phyloP scores from a whole-genome alignment of 2,797 vertebrate species.

The Gymnodraco acuticeps region DNA sequence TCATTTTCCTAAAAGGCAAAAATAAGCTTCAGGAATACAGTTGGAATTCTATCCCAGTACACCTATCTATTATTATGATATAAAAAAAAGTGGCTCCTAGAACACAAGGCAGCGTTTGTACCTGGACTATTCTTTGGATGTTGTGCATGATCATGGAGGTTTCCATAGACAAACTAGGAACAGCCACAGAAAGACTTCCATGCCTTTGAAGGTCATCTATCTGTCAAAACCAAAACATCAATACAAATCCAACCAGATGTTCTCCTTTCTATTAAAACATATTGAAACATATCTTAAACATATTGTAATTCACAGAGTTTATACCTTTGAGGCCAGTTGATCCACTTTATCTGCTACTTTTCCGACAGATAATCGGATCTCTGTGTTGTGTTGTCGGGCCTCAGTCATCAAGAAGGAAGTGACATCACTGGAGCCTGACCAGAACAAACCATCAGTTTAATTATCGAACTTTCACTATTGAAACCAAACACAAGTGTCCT shows the following conservation, averaged over 20 bases:
- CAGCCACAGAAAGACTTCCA: conserved; percentile 77
- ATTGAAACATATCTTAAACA: too few species aligned
- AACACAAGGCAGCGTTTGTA: conserved; percentile 42
- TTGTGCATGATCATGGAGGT: conserved; percentile 95
- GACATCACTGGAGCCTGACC: conserved; percentile 88
- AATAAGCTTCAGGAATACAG: neutral
- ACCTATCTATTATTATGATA: neutral
- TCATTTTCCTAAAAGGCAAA: conserved; percentile 91
- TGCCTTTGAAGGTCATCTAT: conserved; percentile 92
- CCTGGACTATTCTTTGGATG: conserved; percentile 96
- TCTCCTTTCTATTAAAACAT: neutral
- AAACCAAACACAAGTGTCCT: neutral
- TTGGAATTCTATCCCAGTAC: neutral
- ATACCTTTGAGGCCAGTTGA: conserved; percentile 90
- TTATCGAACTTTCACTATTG: neutral
- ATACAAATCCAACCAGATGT: too few species aligned
- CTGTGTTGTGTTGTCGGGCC: conserved; percentile 95
- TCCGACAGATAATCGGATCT: conserved; percentile 91
- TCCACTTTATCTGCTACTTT: conserved; percentile 97
- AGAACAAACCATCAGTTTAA: neutral
- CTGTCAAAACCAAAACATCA: conserved; percentile 70
- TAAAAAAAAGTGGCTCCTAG: neutral
- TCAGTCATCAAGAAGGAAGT: conserved; percentile 96
- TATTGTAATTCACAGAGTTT: neutral
- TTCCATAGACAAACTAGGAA: conserved; percentile 93